A percentile compares a stretch with the other conserved stretches of the same genome.
These are phyloP conservation scores for Austrofundulus limnaeus DNA, from an alignment of 2,113 vertebrate species.

Conservation along the genomic window DNA sequence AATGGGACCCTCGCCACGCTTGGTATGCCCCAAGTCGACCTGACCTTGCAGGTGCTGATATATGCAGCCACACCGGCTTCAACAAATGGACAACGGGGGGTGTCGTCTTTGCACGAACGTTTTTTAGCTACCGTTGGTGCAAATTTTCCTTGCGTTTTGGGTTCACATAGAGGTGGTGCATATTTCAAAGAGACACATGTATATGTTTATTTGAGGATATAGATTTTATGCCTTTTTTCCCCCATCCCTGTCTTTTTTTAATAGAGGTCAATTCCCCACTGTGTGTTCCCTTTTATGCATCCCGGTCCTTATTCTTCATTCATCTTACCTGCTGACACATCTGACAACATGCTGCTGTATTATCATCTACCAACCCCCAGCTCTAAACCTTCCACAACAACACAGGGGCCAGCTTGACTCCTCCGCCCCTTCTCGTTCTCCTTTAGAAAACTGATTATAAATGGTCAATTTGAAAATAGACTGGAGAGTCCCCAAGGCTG, in stretches of 20 bases:
- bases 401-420: constrained; percentile 44
- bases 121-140: constrained; percentile 16
- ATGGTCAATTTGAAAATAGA: constrained; percentile 84
- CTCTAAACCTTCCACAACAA: constrained; percentile 63
- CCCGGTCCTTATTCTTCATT: constrained; percentile 67
- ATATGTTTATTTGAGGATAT: constrained; percentile 65
- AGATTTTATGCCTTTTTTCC: constrained; percentile 42
- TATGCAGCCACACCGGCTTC: constrained; percentile 62
- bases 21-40: constrained; percentile 54
- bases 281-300: constrained; percentile 60
- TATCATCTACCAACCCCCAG: constrained; percentile 66
- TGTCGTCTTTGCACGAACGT: constrained; percentile 48
- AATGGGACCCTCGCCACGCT: constrained; percentile 52
- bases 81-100: constrained; percentile 58
- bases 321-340: constrained; percentile 73
- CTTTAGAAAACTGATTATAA: constrained; percentile 82
- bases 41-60: constrained; percentile 77
- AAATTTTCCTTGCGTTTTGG: constrained; percentile 35
- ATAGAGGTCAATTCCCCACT: constrained; percentile 70
- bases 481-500: constrained; percentile 79
- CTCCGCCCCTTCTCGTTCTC: constrained; percentile 60
- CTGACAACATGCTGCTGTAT: constrained; percentile 69
- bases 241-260: constrained; percentile 37
- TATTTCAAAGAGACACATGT: constrained; percentile 47
- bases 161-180: constrained; percentile 67